These are phyloP conservation scores for Dendrocincla fuliginosa DNA, from an alignment of 2,797 vertebrate species.

Conservation along the genomic window DNA sequence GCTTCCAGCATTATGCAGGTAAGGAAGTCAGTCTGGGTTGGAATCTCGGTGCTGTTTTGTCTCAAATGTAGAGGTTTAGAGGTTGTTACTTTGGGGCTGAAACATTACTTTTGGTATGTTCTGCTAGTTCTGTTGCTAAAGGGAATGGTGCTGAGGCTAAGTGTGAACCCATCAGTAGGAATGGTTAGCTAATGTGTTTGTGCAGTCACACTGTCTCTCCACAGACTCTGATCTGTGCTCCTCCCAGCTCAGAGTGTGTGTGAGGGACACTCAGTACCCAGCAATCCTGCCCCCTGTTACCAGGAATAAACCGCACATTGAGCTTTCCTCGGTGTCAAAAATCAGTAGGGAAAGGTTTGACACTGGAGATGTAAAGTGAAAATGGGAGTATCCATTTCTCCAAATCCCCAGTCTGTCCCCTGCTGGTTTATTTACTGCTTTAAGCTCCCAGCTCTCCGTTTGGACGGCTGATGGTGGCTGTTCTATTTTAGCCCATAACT, in stretches of 20 bases:
- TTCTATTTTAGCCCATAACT: background rate
- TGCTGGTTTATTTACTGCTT: background rate
- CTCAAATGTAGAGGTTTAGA: background rate
- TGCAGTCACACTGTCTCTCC: background rate
- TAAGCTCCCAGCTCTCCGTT: background rate
- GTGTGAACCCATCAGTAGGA: background rate
- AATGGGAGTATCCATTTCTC: background rate
- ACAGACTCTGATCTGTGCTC: background rate
- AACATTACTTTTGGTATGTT: background rate
- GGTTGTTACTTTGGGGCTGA: background rate
- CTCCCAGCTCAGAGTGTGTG: background rate
- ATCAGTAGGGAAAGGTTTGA: background rate
- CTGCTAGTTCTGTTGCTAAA: background rate
- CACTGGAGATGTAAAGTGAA: background rate
- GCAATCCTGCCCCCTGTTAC: background rate
- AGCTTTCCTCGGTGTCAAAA: background rate
- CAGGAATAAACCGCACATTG: background rate
- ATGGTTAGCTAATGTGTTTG: background rate
- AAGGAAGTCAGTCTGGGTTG: background rate
- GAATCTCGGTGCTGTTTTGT: fast-evolving
- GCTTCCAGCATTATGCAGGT: background rate
- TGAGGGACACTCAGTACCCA: background rate
- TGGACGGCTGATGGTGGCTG: background rate
- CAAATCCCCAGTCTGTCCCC: background rate
- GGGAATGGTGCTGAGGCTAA: background rate